Conservation (phyloP, 2,888 invertebrate species). For the Agapetus fuscipes region DNA sequence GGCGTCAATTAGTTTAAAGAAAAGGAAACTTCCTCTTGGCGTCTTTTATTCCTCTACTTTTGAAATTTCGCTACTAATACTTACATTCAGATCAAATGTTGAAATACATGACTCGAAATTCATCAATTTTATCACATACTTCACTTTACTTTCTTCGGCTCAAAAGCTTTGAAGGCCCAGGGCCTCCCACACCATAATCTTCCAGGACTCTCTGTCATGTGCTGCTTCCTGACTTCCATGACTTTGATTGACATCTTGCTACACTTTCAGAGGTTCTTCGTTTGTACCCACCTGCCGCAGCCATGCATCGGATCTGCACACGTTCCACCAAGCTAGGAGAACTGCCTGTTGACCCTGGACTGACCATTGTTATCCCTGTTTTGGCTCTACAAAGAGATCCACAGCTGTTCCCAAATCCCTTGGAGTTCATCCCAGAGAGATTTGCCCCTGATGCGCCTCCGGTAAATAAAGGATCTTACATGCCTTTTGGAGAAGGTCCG, state of each 20-base stretch:
- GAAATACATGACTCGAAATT: no score
- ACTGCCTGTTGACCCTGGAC: slow-evolving; percentile 16
- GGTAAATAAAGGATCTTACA: slow-evolving; percentile 23
- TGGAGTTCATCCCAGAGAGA: slow-evolving; percentile 42
- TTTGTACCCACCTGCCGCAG: slow-evolving; percentile 7
- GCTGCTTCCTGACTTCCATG: no score
- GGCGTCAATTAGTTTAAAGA: no score
- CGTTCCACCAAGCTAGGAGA: slow-evolving; percentile 3
- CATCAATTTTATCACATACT: no score
- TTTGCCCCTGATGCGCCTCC: slow-evolving; percentile 30
- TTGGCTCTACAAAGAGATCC: slow-evolving; percentile 37
- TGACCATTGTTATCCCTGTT: slow-evolving; percentile 29
- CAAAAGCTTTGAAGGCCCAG: no score
- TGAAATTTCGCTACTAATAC: no score
- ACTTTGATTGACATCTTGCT: slow-evolving; percentile 1
- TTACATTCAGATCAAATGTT: no score
- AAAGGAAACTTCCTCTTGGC: no score
- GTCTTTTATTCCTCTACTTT: no score
- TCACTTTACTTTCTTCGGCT: no score
- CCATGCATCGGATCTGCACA: slow-evolving; percentile 8
- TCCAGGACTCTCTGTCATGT: no score
- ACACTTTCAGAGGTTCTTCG: slow-evolving; percentile 14
- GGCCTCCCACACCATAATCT: no score
- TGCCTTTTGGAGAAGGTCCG: slow-evolving; percentile 35
- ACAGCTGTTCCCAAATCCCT: slow-evolving; percentile 38